These are phyloP conservation scores for Myxocyprinus asiaticus DNA, from an alignment of 2,113 vertebrate species.

Conservation along the genomic window DNA sequence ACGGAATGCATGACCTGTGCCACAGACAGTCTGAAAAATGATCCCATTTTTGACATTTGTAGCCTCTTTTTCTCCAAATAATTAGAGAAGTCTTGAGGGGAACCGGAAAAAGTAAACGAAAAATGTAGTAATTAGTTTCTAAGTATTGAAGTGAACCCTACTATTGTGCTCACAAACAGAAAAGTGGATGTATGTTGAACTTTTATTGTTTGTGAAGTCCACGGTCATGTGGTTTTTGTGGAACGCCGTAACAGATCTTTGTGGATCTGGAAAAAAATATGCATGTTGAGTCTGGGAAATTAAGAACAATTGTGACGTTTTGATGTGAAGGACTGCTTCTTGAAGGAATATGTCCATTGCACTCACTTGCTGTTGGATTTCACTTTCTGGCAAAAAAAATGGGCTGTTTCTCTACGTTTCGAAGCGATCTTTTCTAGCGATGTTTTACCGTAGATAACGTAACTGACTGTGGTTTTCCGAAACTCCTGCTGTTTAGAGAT, in stretches of 20 bases:
- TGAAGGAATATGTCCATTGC: slow-evolving; percentile 41
- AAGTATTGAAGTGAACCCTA: slow-evolving; percentile 61
- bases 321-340: slow-evolving; percentile 39
- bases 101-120: slow-evolving; percentile 53
- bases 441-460: slow-evolving; percentile 75
- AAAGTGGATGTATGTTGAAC: slow-evolving; percentile 55
- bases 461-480: slow-evolving; percentile 77
- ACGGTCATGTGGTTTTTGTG: slow-evolving; percentile 61
- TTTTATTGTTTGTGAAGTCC: slow-evolving; percentile 60
- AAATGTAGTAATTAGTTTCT: slow-evolving; percentile 51
- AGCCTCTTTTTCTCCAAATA: slow-evolving; percentile 62
- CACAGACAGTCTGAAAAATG: slow-evolving; percentile 68
- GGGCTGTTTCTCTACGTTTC: slow-evolving; percentile 58
- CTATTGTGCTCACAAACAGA: slow-evolving; percentile 65
- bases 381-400: slow-evolving; percentile 47
- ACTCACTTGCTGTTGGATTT: slow-evolving; percentile 61
- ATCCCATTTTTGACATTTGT: slow-evolving; percentile 69
- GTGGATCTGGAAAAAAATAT: slow-evolving; percentile 60
- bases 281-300: background rate
- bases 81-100: slow-evolving; percentile 47
- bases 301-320: slow-evolving; percentile 55
- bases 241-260: slow-evolving; percentile 35
- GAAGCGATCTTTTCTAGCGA: slow-evolving; percentile 73
- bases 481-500: slow-evolving; percentile 82
- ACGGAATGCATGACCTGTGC: slow-evolving; percentile 81